phyloP scores from a whole-genome alignment of 2,113 vertebrate species.

The Phodopus roborovskii region DNA sequence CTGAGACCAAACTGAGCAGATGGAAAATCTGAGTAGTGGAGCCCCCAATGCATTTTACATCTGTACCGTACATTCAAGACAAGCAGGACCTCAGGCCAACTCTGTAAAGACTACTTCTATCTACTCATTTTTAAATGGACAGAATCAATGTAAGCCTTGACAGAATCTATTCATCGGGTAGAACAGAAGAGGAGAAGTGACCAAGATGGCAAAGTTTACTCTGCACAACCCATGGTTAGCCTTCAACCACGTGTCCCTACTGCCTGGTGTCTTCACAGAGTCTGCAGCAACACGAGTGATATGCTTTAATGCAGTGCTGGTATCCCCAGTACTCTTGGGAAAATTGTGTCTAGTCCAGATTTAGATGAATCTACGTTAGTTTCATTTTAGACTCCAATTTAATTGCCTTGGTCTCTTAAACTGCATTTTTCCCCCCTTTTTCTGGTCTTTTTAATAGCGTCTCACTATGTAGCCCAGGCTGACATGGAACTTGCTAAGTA shows the following conservation, averaged over 20 bases:
- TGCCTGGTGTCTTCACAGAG: not conserved
- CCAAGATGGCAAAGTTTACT: not conserved
- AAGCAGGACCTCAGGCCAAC: not conserved
- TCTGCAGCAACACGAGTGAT: not conserved
- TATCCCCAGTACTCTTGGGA: not conserved
- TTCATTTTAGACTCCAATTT: not conserved
- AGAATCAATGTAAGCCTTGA: not conserved
- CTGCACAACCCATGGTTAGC: not conserved
- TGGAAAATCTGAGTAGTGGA: not conserved
- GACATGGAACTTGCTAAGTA: not conserved
- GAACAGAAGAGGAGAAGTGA: not conserved
- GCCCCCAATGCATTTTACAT: not conserved
- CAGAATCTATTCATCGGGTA: not conserved
- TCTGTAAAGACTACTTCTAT: conserved; percentile 3
- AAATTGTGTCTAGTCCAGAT: not conserved
- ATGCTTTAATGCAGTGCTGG: not conserved
- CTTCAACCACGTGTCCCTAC: not conserved
- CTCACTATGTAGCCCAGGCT: not conserved
- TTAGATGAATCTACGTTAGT: not conserved
- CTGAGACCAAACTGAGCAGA: not conserved
- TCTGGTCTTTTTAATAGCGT: not conserved
- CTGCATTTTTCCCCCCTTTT: not conserved
- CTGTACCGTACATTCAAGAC: not conserved
- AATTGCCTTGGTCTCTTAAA: not conserved
- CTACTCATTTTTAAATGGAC: not conserved